These are phyloP conservation scores for Drosophila limbata DNA, from an alignment of 2,888 invertebrate genomes.

Conservation along the genomic window DNA sequence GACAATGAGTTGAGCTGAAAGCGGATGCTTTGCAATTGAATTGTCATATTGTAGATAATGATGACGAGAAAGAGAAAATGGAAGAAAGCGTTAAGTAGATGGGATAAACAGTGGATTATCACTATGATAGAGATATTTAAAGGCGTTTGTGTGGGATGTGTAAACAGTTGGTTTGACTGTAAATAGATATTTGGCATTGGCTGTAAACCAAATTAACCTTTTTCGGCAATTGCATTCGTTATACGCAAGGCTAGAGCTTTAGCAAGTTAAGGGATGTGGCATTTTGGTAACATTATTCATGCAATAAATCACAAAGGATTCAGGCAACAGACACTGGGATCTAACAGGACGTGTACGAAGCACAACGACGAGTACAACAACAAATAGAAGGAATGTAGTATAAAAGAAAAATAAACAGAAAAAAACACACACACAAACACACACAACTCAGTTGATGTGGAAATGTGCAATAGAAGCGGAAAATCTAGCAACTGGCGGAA, in stretches of 20 bases:
- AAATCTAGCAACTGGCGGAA: slow-evolving; percentile 41
- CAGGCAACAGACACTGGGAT: slow-evolving; percentile 33
- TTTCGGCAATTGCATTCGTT: slow-evolving; percentile 45
- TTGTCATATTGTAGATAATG: slow-evolving; percentile 7
- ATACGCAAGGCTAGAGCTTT: slow-evolving; percentile 32
- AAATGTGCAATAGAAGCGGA: slow-evolving; percentile 50
- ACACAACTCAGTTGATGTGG: slow-evolving; percentile 34
- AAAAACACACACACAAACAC: slow-evolving; percentile 22
- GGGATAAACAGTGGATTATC: slow-evolving; percentile 39
- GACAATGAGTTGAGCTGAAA: slow-evolving; percentile 10
- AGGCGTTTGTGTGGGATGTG: slow-evolving; percentile 12
- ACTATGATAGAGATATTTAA: slow-evolving; percentile 23
- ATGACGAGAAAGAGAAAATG: not conserved
- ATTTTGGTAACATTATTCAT: slow-evolving; percentile 54
- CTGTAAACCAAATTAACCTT: slow-evolving; percentile 43
- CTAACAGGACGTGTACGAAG: slow-evolving; percentile 11
- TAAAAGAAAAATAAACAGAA: slow-evolving; percentile 9
- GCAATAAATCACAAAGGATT: slow-evolving; percentile 63
- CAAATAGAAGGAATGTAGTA: slow-evolving; percentile 5
- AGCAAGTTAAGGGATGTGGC: slow-evolving; percentile 34
- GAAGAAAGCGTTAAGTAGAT: not conserved
- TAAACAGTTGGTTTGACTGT: slow-evolving; percentile 21
- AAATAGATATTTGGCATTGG: slow-evolving; percentile 20
- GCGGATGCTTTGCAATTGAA: slow-evolving; percentile 3
- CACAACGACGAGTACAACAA: slow-evolving; percentile 10